These are phyloP conservation scores for Anguilla megastoma DNA, from an alignment of 2,797 vertebrate genomes.

Conservation along the genomic window DNA sequence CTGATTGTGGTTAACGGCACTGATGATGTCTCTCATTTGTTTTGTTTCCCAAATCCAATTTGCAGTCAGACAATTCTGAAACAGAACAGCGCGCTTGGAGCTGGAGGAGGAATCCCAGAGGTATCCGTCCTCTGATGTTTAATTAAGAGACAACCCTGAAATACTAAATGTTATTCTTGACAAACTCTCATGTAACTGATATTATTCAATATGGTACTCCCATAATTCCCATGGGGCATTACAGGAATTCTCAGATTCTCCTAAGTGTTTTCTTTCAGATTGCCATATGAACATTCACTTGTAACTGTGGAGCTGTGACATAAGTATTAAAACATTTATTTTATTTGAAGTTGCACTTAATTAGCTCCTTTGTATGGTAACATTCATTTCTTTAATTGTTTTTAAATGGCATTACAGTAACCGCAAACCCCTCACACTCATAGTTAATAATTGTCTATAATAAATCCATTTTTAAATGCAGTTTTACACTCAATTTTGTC, in stretches of 20 bases:
- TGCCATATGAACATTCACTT: background rate
- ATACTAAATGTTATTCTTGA: constrained; percentile 31
- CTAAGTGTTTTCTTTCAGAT: constrained; percentile 6
- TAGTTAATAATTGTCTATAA: background rate
- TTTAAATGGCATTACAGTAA: background rate
- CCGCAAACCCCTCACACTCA: background rate
- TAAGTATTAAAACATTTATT: background rate
- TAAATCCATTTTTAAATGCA: background rate
- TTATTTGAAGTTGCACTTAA: background rate
- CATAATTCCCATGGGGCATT: background rate
- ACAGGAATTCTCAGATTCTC: background rate
- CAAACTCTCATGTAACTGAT: background rate
- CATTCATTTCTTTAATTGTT: background rate
- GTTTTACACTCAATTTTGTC: background rate
- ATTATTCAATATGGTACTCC: background rate
- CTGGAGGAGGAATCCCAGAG: constrained; percentile 10
- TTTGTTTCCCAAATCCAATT: background rate
- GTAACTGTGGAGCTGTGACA: background rate
- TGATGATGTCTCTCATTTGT: background rate
- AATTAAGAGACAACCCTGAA: constrained; percentile 38
- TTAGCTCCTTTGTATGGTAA: background rate
- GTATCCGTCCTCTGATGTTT: constrained; percentile 34
- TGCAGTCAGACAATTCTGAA: background rate
- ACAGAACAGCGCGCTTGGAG: constrained; percentile 2
- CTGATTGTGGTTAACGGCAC: constrained; percentile 18